Evolutionary conservation across 2,888 invertebrate genomes (phyloP), one percentile per base, ranked within the genome.

Genomic region (Trilocha varians): DNA sequence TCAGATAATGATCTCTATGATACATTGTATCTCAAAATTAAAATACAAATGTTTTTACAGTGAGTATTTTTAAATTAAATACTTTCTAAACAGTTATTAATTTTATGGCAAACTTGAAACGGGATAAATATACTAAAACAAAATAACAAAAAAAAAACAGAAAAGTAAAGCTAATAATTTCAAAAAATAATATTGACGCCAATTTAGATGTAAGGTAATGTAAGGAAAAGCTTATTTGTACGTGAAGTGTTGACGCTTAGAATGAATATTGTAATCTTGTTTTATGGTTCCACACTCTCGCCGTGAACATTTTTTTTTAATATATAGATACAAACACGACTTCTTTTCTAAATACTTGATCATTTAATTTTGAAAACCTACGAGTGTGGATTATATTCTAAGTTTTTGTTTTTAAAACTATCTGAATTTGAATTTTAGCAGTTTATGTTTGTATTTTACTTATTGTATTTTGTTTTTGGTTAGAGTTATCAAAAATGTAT

Each of bases 171-270:
- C 25, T 9, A 25, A 25, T 9, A 25, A 25, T 2, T 2, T 25
- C 2, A 54, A 55, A 62, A 64, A 59, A 59, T 68, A 83, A 78
- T 79, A 80, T 65, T 66, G 78, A 74, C 66, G 82, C 83, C 82
- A 84, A 84, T 68, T 65, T 82, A 80, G 76, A 50, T 57, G 43
- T 79, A 80, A 74, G 71, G 53, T 56, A 55, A 54, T 63, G 60
- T 62, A 55, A 57, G 53, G 53, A 61, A 50, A 70, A 61, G 71
- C 71, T 73, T 70, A 53, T 67, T 66, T 61, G 61, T 59, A 61
- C 45, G 54, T 50, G 50, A 48, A 57, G 52, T 55, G 54, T 65
- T 57, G 59, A 62, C 53, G 54, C 56, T 50, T 68, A 66, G 59
- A 54, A 46, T 56, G 57, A 45, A 48, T 25, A 25, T 25, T 25